These are phyloP conservation scores for Picathartes gymnocephalus DNA, from an alignment of 2,113 vertebrate species.

Conservation along the genomic window DNA sequence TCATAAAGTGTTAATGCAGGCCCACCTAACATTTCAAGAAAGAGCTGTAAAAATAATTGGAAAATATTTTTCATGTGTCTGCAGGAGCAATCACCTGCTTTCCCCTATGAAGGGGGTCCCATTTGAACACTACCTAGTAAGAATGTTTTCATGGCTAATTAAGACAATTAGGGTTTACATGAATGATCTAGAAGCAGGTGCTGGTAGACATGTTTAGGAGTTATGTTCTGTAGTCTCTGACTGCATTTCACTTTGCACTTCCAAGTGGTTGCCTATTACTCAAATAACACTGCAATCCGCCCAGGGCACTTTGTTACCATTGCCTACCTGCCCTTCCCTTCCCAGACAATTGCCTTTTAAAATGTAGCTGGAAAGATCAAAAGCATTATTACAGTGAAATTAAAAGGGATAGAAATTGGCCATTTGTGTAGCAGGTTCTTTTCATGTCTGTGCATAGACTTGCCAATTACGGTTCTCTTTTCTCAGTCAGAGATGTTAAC, in stretches of 20 bases:
- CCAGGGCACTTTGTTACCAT: fast-evolving
- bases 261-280: neutral
- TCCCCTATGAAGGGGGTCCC: neutral
- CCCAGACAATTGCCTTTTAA: neutral
- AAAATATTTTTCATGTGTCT: neutral
- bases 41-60: neutral
- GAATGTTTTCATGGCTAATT: neutral
- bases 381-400: neutral
- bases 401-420: neutral
- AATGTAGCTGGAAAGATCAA: neutral
- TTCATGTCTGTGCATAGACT: conserved; percentile 1
- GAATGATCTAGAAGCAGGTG: neutral
- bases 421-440: neutral
- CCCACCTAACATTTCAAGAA: neutral
- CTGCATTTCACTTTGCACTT: neutral
- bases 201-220: neutral
- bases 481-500: conserved; percentile 18
- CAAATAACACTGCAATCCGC: neutral
- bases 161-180: neutral
- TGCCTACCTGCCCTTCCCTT: neutral
- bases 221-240: neutral
- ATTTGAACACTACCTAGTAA: neutral
- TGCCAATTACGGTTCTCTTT: neutral
- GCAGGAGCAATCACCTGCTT: neutral
- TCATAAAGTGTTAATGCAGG: neutral